A percentile compares a stretch with the other conserved stretches of the same genome.
phyloP scores from a whole-genome alignment of 2,113 vertebrate genomes.

The Ramphastos sulfuratus region DNA sequence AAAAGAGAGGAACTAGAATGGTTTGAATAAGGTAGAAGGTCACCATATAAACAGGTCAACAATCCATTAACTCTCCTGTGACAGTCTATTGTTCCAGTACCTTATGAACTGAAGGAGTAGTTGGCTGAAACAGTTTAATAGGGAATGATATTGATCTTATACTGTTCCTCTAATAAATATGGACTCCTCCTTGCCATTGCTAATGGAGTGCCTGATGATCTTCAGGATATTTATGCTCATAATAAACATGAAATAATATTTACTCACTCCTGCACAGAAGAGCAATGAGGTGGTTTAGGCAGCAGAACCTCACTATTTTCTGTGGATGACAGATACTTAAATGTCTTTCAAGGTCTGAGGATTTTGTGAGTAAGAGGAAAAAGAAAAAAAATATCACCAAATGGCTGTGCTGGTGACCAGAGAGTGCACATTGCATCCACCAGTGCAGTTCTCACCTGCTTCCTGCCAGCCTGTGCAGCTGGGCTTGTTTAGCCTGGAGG shows the following conservation, averaged over 20 bases:
- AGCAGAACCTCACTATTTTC: not conserved
- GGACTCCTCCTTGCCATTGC: not conserved
- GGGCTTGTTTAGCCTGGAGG: too few species aligned
- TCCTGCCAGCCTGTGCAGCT: not conserved
- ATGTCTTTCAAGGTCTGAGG: not conserved
- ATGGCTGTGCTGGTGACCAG: not conserved
- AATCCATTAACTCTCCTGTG: constrained; percentile 27
- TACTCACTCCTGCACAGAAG: not conserved
- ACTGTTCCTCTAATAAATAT: not conserved
- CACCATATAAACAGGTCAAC: not conserved
- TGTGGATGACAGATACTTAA: not conserved
- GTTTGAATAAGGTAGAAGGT: constrained; percentile 52
- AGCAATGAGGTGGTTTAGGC: not conserved
- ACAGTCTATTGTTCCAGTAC: constrained; percentile 15
- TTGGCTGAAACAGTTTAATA: not conserved
- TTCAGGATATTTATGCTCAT: not conserved
- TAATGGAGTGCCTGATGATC: not conserved
- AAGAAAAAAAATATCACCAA: not conserved
- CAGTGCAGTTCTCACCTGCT: not conserved
- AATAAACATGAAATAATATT: not conserved
- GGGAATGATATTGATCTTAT: not conserved
- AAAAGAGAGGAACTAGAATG: not conserved
- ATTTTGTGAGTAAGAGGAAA: not conserved
- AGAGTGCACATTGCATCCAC: not conserved
- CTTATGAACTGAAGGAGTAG: not conserved